Percentiles rank a stretch among this genome's conserved stretches.
Conservation (phyloP, 2,113 vertebrate genomes). For the Dasyornis broadbenti region DNA sequence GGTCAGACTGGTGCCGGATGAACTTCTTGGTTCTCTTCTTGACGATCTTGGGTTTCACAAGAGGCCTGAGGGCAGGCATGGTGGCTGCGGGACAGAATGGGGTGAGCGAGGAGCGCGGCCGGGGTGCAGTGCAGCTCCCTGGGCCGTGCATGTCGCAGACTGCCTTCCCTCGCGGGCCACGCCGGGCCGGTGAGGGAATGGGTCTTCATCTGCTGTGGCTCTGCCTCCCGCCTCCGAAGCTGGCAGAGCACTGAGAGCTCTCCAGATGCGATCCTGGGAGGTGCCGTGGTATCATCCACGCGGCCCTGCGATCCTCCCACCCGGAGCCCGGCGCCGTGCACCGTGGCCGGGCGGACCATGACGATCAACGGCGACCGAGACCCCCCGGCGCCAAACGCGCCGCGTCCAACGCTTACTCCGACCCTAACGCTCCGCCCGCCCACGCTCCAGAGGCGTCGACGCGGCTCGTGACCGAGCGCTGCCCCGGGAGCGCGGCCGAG, state of each 20-base stretch:
- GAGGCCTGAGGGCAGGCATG: conserved; percentile 92
- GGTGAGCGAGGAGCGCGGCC: not conserved
- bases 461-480: not conserved
- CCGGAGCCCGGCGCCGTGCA: not conserved
- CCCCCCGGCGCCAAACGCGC: no score
- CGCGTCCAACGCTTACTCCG: not conserved
- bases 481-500: not conserved
- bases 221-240: conserved; percentile 74
- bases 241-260: conserved; percentile 68
- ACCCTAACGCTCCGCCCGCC: not conserved
- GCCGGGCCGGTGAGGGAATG: conserved; percentile 63
- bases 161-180: conserved; percentile 67
- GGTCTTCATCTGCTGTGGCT: conserved; percentile 61
- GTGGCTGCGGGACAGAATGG: conserved; percentile 50
- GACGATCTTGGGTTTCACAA: conserved; percentile 91
- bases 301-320: not conserved
- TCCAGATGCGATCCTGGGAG: conserved; percentile 73
- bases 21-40: conserved; percentile 99
- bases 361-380: not conserved
- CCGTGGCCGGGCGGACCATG: not conserved
- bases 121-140: accelerated
- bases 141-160: conserved; percentile 57
- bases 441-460: not conserved
- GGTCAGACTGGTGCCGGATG: conserved; percentile 94
- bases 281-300: not conserved